Conservation (phyloP, 1,140 invertebrate genomes). For the Aphelenchoides avenae region DNA sequence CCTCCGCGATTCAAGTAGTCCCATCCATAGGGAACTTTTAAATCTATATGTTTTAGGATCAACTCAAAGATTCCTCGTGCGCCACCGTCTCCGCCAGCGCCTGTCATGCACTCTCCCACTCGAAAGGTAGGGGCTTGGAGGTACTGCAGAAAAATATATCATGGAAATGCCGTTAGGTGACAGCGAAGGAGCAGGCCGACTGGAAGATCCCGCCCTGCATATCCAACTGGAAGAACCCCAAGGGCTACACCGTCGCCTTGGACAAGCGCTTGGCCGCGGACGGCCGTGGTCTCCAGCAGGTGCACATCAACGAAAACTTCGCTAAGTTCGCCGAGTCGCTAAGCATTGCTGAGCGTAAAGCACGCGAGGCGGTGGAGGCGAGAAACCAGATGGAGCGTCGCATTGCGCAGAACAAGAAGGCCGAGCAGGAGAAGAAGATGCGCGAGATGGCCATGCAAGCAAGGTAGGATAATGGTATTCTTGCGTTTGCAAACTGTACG, state of each 20-base stretch:
- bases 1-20: constrained; percentile 84
- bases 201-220: constrained; percentile 99
- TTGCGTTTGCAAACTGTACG: background rate
- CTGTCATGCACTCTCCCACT: constrained; percentile 93
- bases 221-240: constrained; percentile 98
- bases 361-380: constrained; percentile 90
- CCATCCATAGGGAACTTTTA: background rate
- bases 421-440: constrained; percentile 93
- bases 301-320: constrained; percentile 97
- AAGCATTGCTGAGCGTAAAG: constrained; percentile 95
- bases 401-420: constrained; percentile 93
- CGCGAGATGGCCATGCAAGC: constrained; percentile 88
- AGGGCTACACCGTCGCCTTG: constrained; percentile 95
- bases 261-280: constrained; percentile 97
- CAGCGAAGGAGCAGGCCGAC: constrained; percentile 96
- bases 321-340: constrained; percentile 93
- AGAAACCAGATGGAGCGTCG: constrained; percentile 91
- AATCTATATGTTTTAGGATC: constrained; percentile 55
- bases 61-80: constrained; percentile 80
- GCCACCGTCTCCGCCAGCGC: constrained; percentile 93
- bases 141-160: background rate
- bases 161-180: constrained; percentile 67
- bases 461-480: constrained; percentile 66
- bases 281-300: constrained; percentile 87
- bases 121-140: constrained; percentile 66